Base-by-base conservation (phyloP, 2,797 vertebrate genomes). In the Pteropus rufus region DNA sequence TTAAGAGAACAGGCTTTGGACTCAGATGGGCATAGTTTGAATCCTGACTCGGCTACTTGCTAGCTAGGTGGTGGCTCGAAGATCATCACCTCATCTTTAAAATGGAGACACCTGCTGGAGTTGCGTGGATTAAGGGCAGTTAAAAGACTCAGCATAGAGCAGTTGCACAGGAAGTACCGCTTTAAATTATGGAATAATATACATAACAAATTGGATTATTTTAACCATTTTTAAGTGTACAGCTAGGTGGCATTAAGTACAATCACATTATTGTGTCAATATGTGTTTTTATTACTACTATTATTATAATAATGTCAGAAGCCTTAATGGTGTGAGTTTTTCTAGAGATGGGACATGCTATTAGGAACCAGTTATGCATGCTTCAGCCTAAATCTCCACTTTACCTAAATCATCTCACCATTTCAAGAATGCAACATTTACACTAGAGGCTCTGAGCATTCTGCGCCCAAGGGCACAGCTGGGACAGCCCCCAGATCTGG, bases 391-490 rank as follows among this genome's bases (percentile, higher is more conserved):
- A 39, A 21, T 41, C 39, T 44, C 79, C 14, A 39, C 21, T 46
- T 46, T 56, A 41, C 21, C 54, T 34, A 26, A n/a, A 65, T n/a
- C 19, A 16, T 67, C 52, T 54, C 21, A 56, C 34, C 21, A 1
- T 76, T 58, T 80, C 41, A 4, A 52, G 34, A 21, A 58, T 1
- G 36, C 65, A 31, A 10, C 34, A 10, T 69, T 69, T 52, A 41
- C 16, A 14, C n/a, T 2, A 12, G 29, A 44, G 75, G 19, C 64
- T 41, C 23, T 0, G 9, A 34, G 29, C 16, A 9, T 21, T 21
- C 34, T 10, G 0, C 1, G 0, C 10, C 24, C 21, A 4, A 26
- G 60, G 44, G 6, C 5, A 14, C 26, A 21, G 56, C 36, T n/a
- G 11, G 39, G 19, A 16, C 24, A 58, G 76, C 23, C 44, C 81